Evolutionary conservation across 23 tunicate species (phyloP).

Genomic region (Phallusia fumigata): DNA sequence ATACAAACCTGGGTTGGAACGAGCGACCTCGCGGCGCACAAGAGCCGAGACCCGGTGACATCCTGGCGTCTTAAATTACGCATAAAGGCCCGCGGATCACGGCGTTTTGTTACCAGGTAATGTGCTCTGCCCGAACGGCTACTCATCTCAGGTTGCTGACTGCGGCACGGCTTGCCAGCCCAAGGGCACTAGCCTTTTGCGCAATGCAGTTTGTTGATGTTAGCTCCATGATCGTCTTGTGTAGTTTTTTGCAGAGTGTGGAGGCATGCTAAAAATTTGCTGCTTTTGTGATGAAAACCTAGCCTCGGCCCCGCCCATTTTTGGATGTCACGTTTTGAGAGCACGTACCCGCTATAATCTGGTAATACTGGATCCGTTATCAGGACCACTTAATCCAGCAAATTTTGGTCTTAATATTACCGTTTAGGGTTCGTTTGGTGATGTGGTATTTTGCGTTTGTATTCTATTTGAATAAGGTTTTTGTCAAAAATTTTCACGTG

Average conservation of each 20-base stretch:
- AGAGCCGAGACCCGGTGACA: neutral
- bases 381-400: too few species aligned
- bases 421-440: too few species aligned
- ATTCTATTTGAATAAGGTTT: too few species aligned
- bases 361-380: too few species aligned
- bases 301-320: too few species aligned
- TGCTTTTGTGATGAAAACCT: neutral
- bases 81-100: neutral
- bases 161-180: neutral
- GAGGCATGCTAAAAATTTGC: neutral
- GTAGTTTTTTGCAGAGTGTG: neutral
- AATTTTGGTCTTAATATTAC: too few species aligned
- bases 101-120: slow-evolving; percentile 1
- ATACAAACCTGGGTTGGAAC: too few species aligned
- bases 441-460: too few species aligned
- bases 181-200: neutral
- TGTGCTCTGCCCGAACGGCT: neutral
- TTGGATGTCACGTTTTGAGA: too few species aligned
- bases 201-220: neutral
- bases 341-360: neutral
- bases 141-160: neutral
- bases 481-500: too few species aligned
- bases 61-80: neutral
- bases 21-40: neutral
- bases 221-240: neutral